These are phyloP conservation scores for Syndactyla subalaris DNA, from an alignment of 2,797 vertebrate species.

Conservation along the genomic window DNA sequence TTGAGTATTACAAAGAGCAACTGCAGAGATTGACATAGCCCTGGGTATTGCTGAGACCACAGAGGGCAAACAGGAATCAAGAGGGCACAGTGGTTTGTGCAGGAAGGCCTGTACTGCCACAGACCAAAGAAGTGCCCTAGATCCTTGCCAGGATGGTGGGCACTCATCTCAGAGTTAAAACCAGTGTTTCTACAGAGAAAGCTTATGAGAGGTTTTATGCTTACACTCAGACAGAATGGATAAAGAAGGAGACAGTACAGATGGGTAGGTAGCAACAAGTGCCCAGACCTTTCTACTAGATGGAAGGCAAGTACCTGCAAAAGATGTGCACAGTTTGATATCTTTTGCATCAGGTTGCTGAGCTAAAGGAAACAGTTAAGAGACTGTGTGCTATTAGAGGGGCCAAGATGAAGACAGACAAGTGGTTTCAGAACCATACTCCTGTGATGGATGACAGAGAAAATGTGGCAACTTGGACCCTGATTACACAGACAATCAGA, in stretches of 20 bases:
- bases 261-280: rapidly evolving
- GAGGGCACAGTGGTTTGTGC: background rate
- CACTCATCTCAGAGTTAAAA: background rate
- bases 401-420: rapidly evolving
- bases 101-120: background rate
- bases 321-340: background rate
- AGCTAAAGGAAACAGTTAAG: background rate
- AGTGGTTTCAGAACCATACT: background rate
- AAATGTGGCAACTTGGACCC: background rate
- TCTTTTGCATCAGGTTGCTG: background rate
- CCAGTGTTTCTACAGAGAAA: background rate
- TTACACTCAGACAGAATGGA: background rate
- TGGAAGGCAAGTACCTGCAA: background rate
- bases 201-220: rapidly evolving
- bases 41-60: background rate
- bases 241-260: background rate
- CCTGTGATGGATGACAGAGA: background rate
- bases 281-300: background rate
- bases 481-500: background rate
- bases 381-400: background rate
- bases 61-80: background rate
- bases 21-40: rapidly evolving
- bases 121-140: background rate
- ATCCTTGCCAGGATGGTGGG: background rate
- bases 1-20: background rate